phyloP scores from a whole-genome alignment of 1,140 invertebrate genomes.

The Ditylenchus dipsaci region DNA sequence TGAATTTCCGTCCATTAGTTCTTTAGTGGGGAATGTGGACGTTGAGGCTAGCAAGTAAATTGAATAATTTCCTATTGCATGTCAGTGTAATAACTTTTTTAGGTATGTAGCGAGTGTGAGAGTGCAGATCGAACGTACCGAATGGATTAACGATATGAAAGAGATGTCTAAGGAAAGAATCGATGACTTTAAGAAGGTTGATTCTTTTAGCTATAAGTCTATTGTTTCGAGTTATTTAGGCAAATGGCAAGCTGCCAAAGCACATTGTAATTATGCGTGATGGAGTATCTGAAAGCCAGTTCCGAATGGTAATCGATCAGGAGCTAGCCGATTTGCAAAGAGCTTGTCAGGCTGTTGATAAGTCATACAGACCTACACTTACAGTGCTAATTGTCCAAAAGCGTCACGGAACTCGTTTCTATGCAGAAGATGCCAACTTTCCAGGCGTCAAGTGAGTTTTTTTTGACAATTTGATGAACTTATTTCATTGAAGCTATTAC shows the following conservation, averaged over 20 bases:
- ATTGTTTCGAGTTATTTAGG: not conserved
- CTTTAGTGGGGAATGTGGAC: slow-evolving; percentile 60
- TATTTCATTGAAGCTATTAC: not conserved
- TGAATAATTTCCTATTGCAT: not conserved
- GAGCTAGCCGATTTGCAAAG: slow-evolving; percentile 13
- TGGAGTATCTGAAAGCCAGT: slow-evolving; percentile 82
- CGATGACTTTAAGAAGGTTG: not conserved
- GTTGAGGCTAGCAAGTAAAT: not conserved
- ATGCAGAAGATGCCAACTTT: slow-evolving; percentile 8
- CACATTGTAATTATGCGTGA: slow-evolving; percentile 70
- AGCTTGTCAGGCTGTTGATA: slow-evolving; percentile 8
- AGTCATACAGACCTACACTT: slow-evolving; percentile 14
- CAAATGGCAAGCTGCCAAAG: not conserved
- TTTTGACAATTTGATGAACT: not conserved
- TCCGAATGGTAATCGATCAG: slow-evolving; percentile 58
- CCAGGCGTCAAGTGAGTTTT: not conserved
- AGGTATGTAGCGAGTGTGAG: slow-evolving; percentile 23
- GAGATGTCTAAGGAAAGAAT: slow-evolving; percentile 64
- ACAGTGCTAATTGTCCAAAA: slow-evolving; percentile 32
- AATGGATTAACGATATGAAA: slow-evolving; percentile 67
- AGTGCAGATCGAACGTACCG: slow-evolving; percentile 55
- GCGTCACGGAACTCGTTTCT: slow-evolving; percentile 30
- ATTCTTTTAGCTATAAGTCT: not conserved
- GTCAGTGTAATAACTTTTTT: slow-evolving; percentile 8
- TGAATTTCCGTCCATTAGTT: slow-evolving; percentile 73